Evolutionary conservation across 2,797 vertebrate genomes (phyloP).

Genomic region (Acanthurus tractus): DNA sequence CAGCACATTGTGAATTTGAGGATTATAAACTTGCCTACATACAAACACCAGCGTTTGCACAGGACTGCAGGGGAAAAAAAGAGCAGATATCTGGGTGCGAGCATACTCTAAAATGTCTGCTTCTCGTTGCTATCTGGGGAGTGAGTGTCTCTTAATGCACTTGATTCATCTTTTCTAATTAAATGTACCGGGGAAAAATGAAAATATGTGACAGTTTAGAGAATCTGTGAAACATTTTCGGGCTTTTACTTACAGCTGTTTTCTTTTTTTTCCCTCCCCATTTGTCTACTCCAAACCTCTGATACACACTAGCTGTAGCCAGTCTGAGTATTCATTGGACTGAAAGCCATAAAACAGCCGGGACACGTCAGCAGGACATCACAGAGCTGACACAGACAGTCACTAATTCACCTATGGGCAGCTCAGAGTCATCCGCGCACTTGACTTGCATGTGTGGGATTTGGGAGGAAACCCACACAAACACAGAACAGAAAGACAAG

Average conservation of each 20-base stretch:
- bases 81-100: slow-evolving; percentile 25
- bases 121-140: not conserved
- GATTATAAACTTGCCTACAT: slow-evolving; percentile 58
- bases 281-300: slow-evolving; percentile 20
- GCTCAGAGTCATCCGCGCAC: slow-evolving; percentile 49
- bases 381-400: slow-evolving; percentile 41
- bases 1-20: slow-evolving; percentile 46
- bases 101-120: slow-evolving; percentile 16
- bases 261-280: not conserved
- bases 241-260: slow-evolving; percentile 9
- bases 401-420: slow-evolving; percentile 66
- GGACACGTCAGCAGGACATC: slow-evolving; percentile 45
- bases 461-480: slow-evolving; percentile 51
- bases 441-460: slow-evolving; percentile 57
- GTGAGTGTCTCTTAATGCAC: slow-evolving; percentile 30
- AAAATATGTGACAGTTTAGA: slow-evolving; percentile 10
- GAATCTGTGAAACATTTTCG: slow-evolving; percentile 17
- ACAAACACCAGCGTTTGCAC: slow-evolving; percentile 40
- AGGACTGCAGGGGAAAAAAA: slow-evolving; percentile 1
- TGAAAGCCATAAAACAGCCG: slow-evolving; percentile 25
- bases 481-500: slow-evolving; percentile 9
- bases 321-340: slow-evolving; percentile 24
- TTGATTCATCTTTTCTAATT: slow-evolving; percentile 34
- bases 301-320: slow-evolving; percentile 27
- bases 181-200: not conserved